Percentiles rank a stretch among this genome's conserved stretches.
Evolutionary conservation across 2,888 invertebrate genomes (phyloP).

Genomic region (Allygus modestus): DNA sequence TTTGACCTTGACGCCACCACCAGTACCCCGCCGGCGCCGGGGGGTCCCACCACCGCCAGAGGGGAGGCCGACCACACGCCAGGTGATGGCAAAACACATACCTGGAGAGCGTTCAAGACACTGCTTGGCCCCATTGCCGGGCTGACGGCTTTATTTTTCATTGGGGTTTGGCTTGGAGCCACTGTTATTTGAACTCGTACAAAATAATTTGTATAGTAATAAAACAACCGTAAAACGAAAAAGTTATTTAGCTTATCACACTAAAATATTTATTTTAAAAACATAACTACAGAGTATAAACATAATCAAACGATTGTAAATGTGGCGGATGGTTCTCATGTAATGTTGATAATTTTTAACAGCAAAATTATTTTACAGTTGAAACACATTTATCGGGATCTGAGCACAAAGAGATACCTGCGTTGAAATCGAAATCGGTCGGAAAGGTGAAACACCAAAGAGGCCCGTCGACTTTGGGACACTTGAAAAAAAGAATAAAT

Average conservation of each 20-base stretch:
- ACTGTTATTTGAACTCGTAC: not conserved
- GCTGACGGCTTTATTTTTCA: not conserved
- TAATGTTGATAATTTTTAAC: not conserved
- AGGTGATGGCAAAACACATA: not conserved
- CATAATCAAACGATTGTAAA: too few relatives aligned
- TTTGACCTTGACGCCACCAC: slow-evolving; percentile 13
- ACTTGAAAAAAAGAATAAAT: slow-evolving; percentile 19
- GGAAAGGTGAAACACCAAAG: not conserved
- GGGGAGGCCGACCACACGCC: not conserved
- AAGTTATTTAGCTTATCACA: too few relatives aligned
- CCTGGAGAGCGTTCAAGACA: not conserved
- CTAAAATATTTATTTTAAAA: too few relatives aligned
- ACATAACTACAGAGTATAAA: too few relatives aligned
- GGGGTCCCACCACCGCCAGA: not conserved
- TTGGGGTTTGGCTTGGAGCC: slow-evolving; percentile 17
- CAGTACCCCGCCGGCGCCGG: not conserved
- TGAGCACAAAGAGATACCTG: not conserved
- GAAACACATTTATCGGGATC: not conserved
- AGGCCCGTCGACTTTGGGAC: slow-evolving; percentile 1
- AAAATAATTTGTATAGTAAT: not conserved
- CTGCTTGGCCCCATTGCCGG: not conserved
- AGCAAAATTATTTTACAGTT: slow-evolving; percentile 17
- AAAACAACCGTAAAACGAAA: not conserved
- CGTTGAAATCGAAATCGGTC: not conserved
- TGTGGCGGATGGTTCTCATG: too few relatives aligned